Evolutionary conservation across 1,140 invertebrate species (phyloP), one percentile per base, ranked within the genome.

Genomic region (Diorhabda carinulata): DNA sequence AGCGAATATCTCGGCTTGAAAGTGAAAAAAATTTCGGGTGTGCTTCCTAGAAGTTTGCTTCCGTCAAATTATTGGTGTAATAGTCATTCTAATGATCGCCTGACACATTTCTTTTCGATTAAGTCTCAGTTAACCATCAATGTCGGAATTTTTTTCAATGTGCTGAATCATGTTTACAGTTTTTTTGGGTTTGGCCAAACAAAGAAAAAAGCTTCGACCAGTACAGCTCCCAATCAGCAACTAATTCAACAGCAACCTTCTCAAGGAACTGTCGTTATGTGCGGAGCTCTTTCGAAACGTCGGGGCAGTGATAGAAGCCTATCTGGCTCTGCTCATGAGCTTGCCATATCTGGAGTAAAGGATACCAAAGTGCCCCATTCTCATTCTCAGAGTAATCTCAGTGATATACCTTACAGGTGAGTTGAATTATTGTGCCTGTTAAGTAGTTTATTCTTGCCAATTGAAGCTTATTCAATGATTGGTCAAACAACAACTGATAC

Each of bases 111-210:
- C 25, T 25, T 25, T 25, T 25, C 25, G 25, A 25, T 25, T 25
- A 25, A 25, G 25, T 25, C 25, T 25, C 25, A 25, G 2, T 25
- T 25, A 25, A 25, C 25, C 0, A 25, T 25, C 0, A 25, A 25
- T 25, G 25, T 25, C 25, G 25, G 25, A 25, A 25, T 25, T 25
- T 25, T 25, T 25, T 25, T 25, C 25, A 25, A 25, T 25, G 25
- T 25, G 25, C 25, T 25, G 2, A 25, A 25, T 25, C 25, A 25
- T 25, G 25, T 1, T 25, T 79, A 5, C 78, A 95, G 92, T 76
- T 96, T 96, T 82, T 96, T 97, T 82, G 90, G 87, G 73, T 96
- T 96, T 81, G 92, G 90, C 25, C 91, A 90, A 72, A 88, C 89
- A 8, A 95, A 94, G 79, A 95, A 95, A 81, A 96, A 93, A 78